These are phyloP conservation scores for Clarias pachynema DNA, from an alignment of 2,797 vertebrate species.

Conservation along the genomic window DNA sequence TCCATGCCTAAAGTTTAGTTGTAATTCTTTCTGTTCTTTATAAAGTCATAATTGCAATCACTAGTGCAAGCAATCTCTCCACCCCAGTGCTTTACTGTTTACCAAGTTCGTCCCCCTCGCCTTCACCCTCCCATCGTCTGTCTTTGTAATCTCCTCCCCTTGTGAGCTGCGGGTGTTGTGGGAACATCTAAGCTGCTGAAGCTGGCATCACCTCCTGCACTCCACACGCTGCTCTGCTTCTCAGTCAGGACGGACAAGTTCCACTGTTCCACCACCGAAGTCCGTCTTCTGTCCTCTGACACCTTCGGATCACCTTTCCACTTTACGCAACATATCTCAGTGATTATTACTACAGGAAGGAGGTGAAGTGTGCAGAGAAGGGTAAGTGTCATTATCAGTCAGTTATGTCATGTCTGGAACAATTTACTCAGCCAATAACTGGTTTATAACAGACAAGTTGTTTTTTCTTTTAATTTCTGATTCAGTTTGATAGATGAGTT, in stretches of 20 bases:
- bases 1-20: not conserved
- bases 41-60: slow-evolving; percentile 1
- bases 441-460: not conserved
- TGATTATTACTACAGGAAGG: slow-evolving; percentile 1
- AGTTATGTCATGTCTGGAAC: not conserved
- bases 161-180: slow-evolving; percentile 32
- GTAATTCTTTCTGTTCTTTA: not conserved
- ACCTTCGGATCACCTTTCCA: not conserved
- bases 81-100: slow-evolving; percentile 28
- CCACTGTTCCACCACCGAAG: not conserved
- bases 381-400: slow-evolving; percentile 3
- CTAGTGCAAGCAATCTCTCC: not conserved
- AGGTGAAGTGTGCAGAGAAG: not conserved
- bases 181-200: slow-evolving; percentile 47
- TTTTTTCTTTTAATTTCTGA: not conserved
- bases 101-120: slow-evolving; percentile 22
- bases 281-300: slow-evolving; percentile 1
- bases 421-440: not conserved
- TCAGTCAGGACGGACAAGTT: slow-evolving; percentile 25
- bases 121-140: slow-evolving; percentile 30
- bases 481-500: not conserved
- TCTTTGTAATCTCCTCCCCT: slow-evolving; percentile 50
- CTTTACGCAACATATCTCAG: not conserved
- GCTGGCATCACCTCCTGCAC: slow-evolving; percentile 31
- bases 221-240: slow-evolving; percentile 14